Evolutionary conservation across 37 sponge, comb jelly and placozoan species (phyloP).

Genomic region (Chondrilla cf. caribensis): DNA sequence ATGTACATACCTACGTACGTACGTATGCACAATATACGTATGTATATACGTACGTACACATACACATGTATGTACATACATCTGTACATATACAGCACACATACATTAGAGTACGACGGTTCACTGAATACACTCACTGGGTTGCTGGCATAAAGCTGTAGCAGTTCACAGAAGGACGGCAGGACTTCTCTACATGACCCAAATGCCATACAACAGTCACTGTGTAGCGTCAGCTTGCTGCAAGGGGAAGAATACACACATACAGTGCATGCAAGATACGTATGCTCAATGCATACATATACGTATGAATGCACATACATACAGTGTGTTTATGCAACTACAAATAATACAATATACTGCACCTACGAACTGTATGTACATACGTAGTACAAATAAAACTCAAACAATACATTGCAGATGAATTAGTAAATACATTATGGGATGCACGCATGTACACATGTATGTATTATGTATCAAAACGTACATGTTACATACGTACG

Average conservation of each 20-base stretch:
- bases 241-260: neutral
- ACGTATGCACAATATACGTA: neutral
- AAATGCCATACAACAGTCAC: constrained; percentile 28
- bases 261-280: too few relatives aligned
- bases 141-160: constrained; percentile 13
- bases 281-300: too few relatives aligned
- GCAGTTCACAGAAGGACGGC: constrained; percentile 9
- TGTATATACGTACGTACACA: neutral
- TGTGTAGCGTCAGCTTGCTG: constrained; percentile 72
- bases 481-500: too few relatives aligned
- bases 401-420: too few relatives aligned
- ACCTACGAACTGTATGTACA: too few relatives aligned
- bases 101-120: neutral
- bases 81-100: neutral
- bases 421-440: too few relatives aligned
- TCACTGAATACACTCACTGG: neutral
- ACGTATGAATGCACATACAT: too few relatives aligned
- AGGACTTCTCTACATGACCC: constrained; percentile 20
- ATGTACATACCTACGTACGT: too few relatives aligned
- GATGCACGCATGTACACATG: neutral
- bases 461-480: neutral
- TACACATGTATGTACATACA: neutral
- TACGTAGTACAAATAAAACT: too few relatives aligned
- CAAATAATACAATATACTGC: too few relatives aligned
- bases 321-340: too few relatives aligned